Conservation (phyloP, 1,140 invertebrate genomes). For the Drosophila persimilis region DNA sequence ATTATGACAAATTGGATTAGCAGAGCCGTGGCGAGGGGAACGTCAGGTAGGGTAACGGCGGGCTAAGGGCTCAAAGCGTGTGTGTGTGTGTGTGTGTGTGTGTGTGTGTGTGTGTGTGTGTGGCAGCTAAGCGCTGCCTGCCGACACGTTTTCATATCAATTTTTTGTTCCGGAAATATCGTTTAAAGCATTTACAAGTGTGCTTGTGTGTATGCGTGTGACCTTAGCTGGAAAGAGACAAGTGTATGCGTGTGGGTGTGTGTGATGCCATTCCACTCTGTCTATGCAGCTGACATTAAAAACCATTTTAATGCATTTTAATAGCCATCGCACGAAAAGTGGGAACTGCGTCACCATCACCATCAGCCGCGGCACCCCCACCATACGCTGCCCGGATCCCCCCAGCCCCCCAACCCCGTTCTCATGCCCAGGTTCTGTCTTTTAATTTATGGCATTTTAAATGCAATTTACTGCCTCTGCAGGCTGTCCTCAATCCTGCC, state of each 20-base stretch:
- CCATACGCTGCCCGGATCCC: too few species aligned
- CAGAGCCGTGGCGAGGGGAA: conserved; percentile 1
- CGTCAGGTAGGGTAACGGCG: background rate
- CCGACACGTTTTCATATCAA: background rate
- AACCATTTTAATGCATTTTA: conserved; percentile 75
- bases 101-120: background rate
- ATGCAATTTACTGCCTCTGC: conserved; percentile 69
- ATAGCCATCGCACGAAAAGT: conserved; percentile 41
- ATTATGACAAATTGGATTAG: conserved; percentile 77
- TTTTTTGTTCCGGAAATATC: conserved; percentile 14
- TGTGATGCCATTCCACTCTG: background rate
- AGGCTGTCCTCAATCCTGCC: conserved; percentile 11
- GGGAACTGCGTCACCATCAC: conserved; percentile 17
- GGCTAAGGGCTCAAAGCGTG: too few species aligned
- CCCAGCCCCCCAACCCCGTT: too few species aligned
- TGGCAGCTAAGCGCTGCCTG: conserved; percentile 10
- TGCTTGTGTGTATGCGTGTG: conserved; percentile 6
- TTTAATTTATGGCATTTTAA: conserved; percentile 79
- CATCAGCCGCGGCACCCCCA: background rate
- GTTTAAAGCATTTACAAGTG: conserved; percentile 23
- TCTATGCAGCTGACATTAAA: conserved; percentile 52
- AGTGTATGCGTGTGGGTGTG: background rate
- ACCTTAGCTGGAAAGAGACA: conserved; percentile 10
- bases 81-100: background rate
- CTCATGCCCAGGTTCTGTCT: conserved; percentile 48